Base-by-base conservation (phyloP, 1,140 invertebrate species). In the Heliothis virescens region DNA sequence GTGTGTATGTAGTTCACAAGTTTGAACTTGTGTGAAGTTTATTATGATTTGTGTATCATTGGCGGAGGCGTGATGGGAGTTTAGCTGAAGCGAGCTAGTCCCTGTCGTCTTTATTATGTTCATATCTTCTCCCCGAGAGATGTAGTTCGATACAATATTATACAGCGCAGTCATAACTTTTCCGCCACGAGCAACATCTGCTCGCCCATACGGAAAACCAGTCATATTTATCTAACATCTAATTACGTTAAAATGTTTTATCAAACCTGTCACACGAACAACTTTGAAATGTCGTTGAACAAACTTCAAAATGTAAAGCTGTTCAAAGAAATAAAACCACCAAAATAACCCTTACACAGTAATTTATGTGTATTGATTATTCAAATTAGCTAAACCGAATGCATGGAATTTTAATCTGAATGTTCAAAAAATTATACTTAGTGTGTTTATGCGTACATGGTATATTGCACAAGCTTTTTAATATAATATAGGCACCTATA, bases 21-120 rank as follows among this genome's bases (percentile, higher is more conserved):
- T 92, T 90, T 86, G 84, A 86, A 87, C 81, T 85, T 82, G 85
- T 89, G 87, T 86, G 85, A 90, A 88, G 89, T 92, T 92, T 91
- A 92, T 92, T 92, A 91, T 92, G 91, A 92, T 91, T 92, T 92
- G 90, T 92, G 88, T 87, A 89, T 86, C 87, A 89, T 91, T 86
- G 84, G 86, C 79, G 79, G 81, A 89, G 84, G 85, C 85, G 88
- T 90, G 87, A 91, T 91, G 84, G 87, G 86, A 89, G 86, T 90
- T 90, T 87, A 88, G 88, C 81, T 80, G 79, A 71, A 83, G 80
- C 82, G 83, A 80, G 52, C 83, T 79, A 85, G 86, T 89, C 87
- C 69, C 85, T 89, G 83, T 92, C 86, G 55, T 87, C 83, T 90
- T 87, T 88, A 90, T 88, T 88, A 85, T 83, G 80, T 85, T 86